Evolutionary conservation across 2,113 vertebrate genomes (phyloP).

Genomic region (Nycticryphes semicollaris): DNA sequence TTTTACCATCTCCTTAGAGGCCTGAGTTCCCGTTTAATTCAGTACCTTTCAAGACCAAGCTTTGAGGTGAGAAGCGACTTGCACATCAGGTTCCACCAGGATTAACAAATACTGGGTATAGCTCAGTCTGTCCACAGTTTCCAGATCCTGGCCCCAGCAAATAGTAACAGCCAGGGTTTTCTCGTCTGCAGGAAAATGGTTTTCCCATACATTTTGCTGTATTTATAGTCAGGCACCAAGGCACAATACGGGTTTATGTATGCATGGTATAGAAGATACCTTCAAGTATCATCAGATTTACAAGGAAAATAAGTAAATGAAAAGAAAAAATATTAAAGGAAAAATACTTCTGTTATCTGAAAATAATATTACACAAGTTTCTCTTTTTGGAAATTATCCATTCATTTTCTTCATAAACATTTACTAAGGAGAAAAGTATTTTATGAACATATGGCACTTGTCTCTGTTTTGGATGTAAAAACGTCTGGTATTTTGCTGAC

Average conservation of each 20-base stretch:
- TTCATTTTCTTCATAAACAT: conserved; percentile 76
- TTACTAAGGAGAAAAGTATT: conserved; percentile 81
- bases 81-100: background rate
- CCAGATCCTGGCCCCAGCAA: background rate
- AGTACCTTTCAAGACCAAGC: background rate
- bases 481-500: conserved; percentile 81
- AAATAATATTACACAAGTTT: conserved; percentile 63
- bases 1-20: background rate
- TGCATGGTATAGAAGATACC: background rate
- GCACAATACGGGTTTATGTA: background rate
- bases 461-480: conserved; percentile 83
- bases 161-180: background rate
- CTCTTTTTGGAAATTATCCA: conserved; percentile 63
- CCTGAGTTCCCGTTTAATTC: background rate
- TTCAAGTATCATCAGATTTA: background rate
- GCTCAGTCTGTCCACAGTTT: background rate
- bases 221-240: background rate
- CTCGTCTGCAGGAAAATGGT: background rate
- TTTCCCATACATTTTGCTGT: background rate
- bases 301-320: conserved; percentile 27
- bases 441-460: conserved; percentile 80
- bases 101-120: background rate
- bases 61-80: background rate
- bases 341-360: conserved; percentile 60
- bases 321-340: conserved; percentile 25